A percentile compares a stretch with the other conserved stretches of the same genome.
phyloP scores from a whole-genome alignment of 30 jellyfish, hydroid and myxozoan species.

The Pelagia noctiluca region DNA sequence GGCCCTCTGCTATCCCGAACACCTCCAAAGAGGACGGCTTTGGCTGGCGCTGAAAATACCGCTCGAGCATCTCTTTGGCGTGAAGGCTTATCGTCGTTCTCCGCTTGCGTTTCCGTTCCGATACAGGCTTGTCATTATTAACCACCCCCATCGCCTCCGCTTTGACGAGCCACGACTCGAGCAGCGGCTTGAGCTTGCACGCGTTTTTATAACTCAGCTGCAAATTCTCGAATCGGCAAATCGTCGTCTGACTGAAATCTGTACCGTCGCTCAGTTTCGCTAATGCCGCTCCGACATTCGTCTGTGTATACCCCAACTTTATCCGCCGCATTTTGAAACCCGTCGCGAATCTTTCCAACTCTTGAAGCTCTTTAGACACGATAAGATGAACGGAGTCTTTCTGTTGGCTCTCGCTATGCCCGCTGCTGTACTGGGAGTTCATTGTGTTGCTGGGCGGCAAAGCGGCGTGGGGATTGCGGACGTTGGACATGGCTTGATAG shows the following conservation, averaged over 20 bases:
- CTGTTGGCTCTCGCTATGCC: conserved; percentile 50
- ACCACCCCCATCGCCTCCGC: conserved; percentile 88
- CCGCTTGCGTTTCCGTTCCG: conserved; percentile 83
- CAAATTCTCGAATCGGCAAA: conserved; percentile 77
- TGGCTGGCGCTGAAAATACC: conserved; percentile 84
- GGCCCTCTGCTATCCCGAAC: conserved; percentile 83
- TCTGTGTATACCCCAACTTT: conserved; percentile 83
- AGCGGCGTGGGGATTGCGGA: conserved; percentile 78
- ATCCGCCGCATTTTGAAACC: conserved; percentile 85
- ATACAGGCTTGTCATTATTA: conserved; percentile 72
- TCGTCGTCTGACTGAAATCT: conserved; percentile 86
- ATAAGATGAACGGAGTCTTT: conserved; percentile 60
- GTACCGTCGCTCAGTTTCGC: conserved; percentile 86
- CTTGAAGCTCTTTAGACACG: conserved; percentile 81
- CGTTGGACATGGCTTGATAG: conserved; percentile 71
- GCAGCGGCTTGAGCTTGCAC: conserved; percentile 77
- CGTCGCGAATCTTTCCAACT: conserved; percentile 76
- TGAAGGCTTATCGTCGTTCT: conserved; percentile 81
- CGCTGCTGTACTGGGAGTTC: conserved; percentile 37
- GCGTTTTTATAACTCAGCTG: conserved; percentile 86
- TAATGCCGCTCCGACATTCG: conserved; percentile 84
- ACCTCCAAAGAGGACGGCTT: conserved; percentile 84
- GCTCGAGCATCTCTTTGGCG: conserved; percentile 81
- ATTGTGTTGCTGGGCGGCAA: conserved; percentile 58
- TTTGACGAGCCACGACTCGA: conserved; percentile 82